A percentile compares a stretch with the other conserved stretches of the same genome.
Conservation (phyloP, 2,113 vertebrate species). For the Gadus chalcogrammus region DNA sequence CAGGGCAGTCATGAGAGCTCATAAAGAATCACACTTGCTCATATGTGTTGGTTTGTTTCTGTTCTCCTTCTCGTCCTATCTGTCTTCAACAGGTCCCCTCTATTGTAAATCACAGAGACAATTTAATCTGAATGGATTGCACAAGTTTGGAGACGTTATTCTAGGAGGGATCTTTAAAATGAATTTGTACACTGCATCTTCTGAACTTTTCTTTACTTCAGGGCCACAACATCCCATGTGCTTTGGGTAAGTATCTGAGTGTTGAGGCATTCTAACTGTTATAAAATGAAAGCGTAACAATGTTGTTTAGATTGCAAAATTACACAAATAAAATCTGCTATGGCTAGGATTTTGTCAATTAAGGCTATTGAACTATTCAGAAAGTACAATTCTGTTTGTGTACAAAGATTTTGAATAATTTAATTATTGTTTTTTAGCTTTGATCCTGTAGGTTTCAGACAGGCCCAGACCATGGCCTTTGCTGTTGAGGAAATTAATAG, state of each 20-base stretch:
- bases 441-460: conserved; percentile 52
- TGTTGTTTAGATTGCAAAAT: not conserved
- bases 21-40: not conserved
- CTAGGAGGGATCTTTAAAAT: conserved; percentile 53
- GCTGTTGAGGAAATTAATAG: conserved; percentile 65
- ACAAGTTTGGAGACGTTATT: conserved; percentile 42
- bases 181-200: conserved; percentile 36
- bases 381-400: no score
- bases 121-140: conserved; percentile 42
- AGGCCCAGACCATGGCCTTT: conserved; percentile 63
- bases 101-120: conserved; percentile 26
- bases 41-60: conserved; percentile 2
- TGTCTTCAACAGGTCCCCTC: not conserved
- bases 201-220: conserved; percentile 9
- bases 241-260: not conserved
- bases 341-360: not conserved
- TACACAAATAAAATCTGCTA: no score
- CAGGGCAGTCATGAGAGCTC: conserved; percentile 7
- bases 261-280: not conserved
- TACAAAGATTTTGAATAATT: no score
- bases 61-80: not conserved
- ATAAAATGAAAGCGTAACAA: no score
- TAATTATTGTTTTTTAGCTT: conserved; percentile 32
- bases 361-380: no score
- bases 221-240: not conserved